Evolutionary conservation across 1,140 invertebrate genomes (phyloP), one percentile per base, ranked within the genome.

Genomic region (Archivesica marissinica): DNA sequence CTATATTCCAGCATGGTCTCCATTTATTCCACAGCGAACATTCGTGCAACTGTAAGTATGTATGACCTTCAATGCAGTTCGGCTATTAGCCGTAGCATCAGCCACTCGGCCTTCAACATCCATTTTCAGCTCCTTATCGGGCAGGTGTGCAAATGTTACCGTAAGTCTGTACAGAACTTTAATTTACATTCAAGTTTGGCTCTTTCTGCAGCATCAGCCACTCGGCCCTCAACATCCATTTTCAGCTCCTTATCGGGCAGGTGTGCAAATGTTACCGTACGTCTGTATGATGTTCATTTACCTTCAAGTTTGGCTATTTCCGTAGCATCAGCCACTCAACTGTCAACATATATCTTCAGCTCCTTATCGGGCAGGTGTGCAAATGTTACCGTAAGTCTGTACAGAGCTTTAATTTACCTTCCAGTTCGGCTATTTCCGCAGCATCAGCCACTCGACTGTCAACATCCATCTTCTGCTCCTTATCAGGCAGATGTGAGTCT

Each of bases 31-130:
- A n/a, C n/a, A n/a, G n/a, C n/a, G n/a, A n/a, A n/a, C n/a, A n/a
- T n/a, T n/a, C n/a, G n/a, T n/a, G n/a, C n/a, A n/a, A n/a, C n/a
- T n/a, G n/a, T n/a, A n/a, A n/a, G n/a, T n/a, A n/a, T n/a, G n/a
- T n/a, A n/a, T n/a, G n/a, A n/a, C n/a, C 33, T 66, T 93, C 92
- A 91, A 88, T 93, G 91, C 66, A 91, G 82, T 83, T 82, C 88
- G 3, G 92, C 86, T 79, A 91, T 91, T 75, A 93, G n/a, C 92
- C n/a, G 91, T 87, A 41, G 92, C 92, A 76, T 93, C 93, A 56
- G 80, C 44, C 9, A 92, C 59, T 44, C 76, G 79, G 50, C 89
- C 85, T 25, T 90, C 84, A 47, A 88, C 70, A 54, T 93, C 93
- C 20, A 86, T 35, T 54, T 89, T 88, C 38, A 88, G 61, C 25